Evolutionary conservation across 2,888 invertebrate genomes (phyloP).

Genomic region (Plagodis pulveraria): DNA sequence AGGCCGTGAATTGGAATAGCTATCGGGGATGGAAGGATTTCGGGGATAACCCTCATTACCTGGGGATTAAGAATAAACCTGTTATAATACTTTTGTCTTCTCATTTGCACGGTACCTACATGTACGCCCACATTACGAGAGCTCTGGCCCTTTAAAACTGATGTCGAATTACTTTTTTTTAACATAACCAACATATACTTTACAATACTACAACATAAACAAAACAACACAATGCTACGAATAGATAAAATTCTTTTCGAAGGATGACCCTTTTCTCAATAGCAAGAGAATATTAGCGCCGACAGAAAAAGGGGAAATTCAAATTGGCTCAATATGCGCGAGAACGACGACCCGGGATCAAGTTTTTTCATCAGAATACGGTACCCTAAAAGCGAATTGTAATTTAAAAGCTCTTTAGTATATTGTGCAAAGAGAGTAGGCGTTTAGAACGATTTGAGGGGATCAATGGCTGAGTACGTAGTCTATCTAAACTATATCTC

Average conservation of each 20-base stretch:
- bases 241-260: conserved; percentile 5
- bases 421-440: conserved; percentile 24
- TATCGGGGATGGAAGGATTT: too few relatives aligned
- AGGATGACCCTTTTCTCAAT: conserved; percentile 28
- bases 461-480: conserved; percentile 33
- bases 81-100: too few relatives aligned
- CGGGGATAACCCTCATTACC: too few relatives aligned
- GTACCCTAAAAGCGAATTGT: conserved; percentile 34
- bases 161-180: too few relatives aligned
- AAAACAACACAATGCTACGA: too few relatives aligned
- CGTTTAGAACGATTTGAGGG: conserved; percentile 31
- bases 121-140: too few relatives aligned
- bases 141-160: too few relatives aligned
- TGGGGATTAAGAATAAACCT: too few relatives aligned
- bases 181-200: too few relatives aligned
- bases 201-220: too few relatives aligned
- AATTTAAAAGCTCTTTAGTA: conserved; percentile 42
- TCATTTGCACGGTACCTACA: too few relatives aligned
- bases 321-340: conserved; percentile 34
- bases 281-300: conserved; percentile 20
- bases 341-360: conserved; percentile 26
- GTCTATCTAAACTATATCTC: conserved; percentile 17
- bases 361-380: conserved; percentile 35
- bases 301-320: conserved; percentile 30
- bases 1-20: too few relatives aligned